Conservation (phyloP, 1,140 invertebrate genomes). For the Drosophila serrata region DNA sequence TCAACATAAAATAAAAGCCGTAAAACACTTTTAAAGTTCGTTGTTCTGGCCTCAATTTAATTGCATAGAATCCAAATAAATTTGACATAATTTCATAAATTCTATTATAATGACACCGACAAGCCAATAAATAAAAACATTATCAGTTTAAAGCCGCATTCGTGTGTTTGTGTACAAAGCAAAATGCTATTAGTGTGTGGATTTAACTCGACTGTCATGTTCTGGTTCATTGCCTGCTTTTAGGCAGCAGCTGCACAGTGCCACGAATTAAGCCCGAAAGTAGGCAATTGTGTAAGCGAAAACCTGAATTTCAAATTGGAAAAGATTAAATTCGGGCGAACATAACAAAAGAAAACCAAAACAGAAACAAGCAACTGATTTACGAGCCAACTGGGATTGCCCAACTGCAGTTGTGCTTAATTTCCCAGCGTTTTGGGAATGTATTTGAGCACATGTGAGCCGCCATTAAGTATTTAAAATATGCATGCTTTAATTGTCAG, state of each 20-base stretch:
- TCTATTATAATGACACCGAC: background rate
- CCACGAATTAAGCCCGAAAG: constrained; percentile 42
- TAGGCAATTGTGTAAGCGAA: constrained; percentile 30
- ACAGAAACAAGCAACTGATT: constrained; percentile 28
- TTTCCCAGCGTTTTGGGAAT: constrained; percentile 4
- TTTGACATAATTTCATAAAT: constrained; percentile 1
- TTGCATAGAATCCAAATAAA: background rate
- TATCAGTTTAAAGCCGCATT: constrained; percentile 4
- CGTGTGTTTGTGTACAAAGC: background rate
- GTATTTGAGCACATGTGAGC: constrained; percentile 28
- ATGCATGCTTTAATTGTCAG: constrained; percentile 49
- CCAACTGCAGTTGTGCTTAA: constrained; percentile 22
- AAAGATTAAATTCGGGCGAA: constrained; percentile 20
- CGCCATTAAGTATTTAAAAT: constrained; percentile 67
- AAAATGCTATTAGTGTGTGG: constrained; percentile 6
- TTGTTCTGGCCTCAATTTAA: background rate
- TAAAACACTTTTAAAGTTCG: too few species aligned
- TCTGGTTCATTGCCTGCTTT: constrained; percentile 57
- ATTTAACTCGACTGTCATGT: constrained; percentile 7
- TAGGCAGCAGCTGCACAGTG: constrained; percentile 19
- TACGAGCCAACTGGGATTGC: constrained; percentile 44
- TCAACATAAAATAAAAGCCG: background rate
- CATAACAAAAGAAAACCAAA: background rate
- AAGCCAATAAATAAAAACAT: constrained; percentile 1
- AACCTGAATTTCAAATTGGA: constrained; percentile 49